These are phyloP conservation scores for Poeciliopsis retropinna DNA, from an alignment of 2,113 vertebrate genomes.

Conservation along the genomic window DNA sequence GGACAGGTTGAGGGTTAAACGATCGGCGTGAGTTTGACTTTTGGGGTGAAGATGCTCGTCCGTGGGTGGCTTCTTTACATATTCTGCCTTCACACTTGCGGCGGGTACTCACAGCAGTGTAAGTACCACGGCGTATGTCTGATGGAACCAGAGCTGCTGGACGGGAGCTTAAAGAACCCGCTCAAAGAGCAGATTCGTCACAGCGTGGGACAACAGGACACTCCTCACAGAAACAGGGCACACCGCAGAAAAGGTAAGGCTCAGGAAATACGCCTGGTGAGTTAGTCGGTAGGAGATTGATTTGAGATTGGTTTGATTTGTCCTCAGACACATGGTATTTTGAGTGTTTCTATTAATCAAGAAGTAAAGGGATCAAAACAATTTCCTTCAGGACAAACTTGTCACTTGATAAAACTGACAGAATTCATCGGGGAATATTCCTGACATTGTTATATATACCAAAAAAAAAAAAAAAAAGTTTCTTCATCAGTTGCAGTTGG, in stretches of 20 bases:
- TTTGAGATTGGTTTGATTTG: not conserved
- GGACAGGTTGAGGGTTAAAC: slow-evolving; percentile 45
- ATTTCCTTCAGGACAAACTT: not conserved
- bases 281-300: not conserved
- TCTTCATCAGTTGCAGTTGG: too few species aligned
- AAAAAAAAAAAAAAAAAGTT: too few species aligned
- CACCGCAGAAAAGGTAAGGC: slow-evolving; percentile 76
- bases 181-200: slow-evolving; percentile 66
- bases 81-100: slow-evolving; percentile 67
- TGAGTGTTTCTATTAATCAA: too few species aligned
- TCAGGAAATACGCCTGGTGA: not conserved
- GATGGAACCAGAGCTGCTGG: slow-evolving; percentile 32
- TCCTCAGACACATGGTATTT: not conserved
- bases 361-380: not conserved
- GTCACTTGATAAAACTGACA: not conserved
- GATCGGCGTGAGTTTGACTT: not conserved
- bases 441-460: too few species aligned
- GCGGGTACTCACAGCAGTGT: slow-evolving; percentile 66
- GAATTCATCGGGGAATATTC: not conserved
- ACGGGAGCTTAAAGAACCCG: slow-evolving; percentile 51
- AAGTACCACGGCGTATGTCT: slow-evolving; percentile 69
- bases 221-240: slow-evolving; percentile 59
- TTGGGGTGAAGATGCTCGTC: slow-evolving; percentile 73
- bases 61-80: slow-evolving; percentile 72
- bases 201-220: slow-evolving; percentile 42